phyloP scores from a whole-genome alignment of 2,113 vertebrate species.

The Bos indicus region DNA sequence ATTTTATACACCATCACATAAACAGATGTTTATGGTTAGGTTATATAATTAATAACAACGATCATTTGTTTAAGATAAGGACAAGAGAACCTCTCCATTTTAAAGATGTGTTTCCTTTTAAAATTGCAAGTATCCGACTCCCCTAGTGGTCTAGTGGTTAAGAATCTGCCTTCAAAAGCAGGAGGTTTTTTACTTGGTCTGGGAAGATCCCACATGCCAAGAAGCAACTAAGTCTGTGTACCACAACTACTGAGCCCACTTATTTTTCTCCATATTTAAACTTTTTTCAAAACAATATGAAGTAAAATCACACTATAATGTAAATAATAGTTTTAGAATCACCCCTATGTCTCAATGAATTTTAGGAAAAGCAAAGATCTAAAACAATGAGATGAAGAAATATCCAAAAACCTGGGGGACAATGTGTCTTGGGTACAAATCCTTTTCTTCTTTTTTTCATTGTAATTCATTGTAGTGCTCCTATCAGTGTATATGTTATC shows the following conservation, averaged over 20 bases:
- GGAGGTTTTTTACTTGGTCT: background rate
- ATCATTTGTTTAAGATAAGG: background rate
- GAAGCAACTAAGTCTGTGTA: background rate
- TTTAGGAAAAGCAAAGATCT: background rate
- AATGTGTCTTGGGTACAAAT: background rate
- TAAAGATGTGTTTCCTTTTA: background rate
- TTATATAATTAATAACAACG: background rate
- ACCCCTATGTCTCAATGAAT: background rate
- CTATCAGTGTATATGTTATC: background rate
- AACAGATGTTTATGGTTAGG: background rate
- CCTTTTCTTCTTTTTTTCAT: background rate
- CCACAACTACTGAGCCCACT: background rate
- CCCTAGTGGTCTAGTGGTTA: background rate
- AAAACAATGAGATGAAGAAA: background rate
- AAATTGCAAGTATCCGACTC: background rate
- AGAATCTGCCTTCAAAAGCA: background rate
- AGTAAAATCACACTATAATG: background rate
- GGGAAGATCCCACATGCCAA: background rate
- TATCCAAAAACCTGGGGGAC: background rate
- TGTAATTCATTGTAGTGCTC: background rate
- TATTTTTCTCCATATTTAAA: background rate
- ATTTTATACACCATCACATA: background rate
- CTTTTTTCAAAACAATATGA: background rate
- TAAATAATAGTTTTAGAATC: background rate
- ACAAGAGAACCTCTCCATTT: background rate